These are phyloP conservation scores for Gallinago jamesoni DNA, from an alignment of 2,113 vertebrate genomes.

Conservation along the genomic window DNA sequence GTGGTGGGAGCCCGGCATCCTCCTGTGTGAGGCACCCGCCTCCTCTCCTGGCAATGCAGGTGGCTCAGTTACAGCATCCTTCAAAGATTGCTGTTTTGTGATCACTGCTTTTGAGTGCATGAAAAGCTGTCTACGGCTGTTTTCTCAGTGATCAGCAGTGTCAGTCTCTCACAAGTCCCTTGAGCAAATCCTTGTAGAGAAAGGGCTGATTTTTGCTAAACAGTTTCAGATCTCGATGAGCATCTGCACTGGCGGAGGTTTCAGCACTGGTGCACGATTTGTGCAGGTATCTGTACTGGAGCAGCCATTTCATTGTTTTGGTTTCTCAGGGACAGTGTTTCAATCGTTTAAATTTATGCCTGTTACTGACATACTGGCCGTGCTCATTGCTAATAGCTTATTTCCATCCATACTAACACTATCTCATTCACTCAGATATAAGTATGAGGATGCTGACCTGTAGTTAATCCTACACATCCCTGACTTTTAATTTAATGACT, in stretches of 20 bases:
- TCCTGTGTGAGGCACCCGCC: not conserved
- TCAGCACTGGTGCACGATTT: not conserved
- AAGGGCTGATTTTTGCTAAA: not conserved
- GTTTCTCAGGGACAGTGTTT: not conserved
- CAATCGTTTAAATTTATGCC: not conserved
- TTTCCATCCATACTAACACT: constrained; percentile 3
- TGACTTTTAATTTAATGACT: constrained; percentile 56
- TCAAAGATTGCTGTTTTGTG: not conserved
- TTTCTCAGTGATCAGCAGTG: not conserved
- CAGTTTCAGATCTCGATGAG: not conserved
- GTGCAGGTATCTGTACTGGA: not conserved
- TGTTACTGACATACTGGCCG: not conserved
- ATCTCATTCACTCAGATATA: constrained; percentile 25
- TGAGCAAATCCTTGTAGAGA: not conserved
- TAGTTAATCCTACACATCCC: constrained; percentile 50
- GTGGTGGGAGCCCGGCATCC: fast-evolving
- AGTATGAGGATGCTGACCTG: constrained; percentile 47
- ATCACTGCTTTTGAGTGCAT: not conserved
- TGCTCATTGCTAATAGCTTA: constrained; percentile 24
- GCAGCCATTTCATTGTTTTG: not conserved
- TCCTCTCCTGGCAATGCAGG: not conserved
- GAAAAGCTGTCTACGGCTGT: not conserved
- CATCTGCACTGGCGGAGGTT: not conserved
- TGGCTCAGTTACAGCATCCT: not conserved
- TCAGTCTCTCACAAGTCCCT: not conserved